These are phyloP conservation scores for Camponotus pennsylvanicus DNA, from an alignment of 1,140 invertebrate species.

Conservation along the genomic window DNA sequence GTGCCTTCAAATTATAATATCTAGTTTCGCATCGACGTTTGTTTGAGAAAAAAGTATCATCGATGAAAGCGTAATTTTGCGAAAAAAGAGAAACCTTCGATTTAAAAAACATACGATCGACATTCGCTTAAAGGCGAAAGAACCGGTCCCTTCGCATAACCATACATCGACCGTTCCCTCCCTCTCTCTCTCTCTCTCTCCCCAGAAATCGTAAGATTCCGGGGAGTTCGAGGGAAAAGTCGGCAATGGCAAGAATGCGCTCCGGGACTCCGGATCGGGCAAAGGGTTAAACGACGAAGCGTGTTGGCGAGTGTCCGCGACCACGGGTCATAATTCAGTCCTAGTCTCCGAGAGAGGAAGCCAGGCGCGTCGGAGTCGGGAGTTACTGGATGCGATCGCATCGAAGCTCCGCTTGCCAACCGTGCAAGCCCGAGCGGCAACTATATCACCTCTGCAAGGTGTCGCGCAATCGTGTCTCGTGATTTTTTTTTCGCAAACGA, in stretches of 20 bases:
- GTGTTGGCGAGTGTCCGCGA: slow-evolving; percentile 83
- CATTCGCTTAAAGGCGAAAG: slow-evolving; percentile 24
- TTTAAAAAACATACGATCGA: slow-evolving; percentile 44
- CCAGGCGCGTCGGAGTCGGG: slow-evolving; percentile 64
- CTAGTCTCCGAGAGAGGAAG: slow-evolving; percentile 74
- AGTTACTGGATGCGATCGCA: slow-evolving; percentile 81
- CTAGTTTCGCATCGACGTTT: background rate
- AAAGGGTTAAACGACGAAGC: slow-evolving; percentile 86
- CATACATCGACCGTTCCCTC: slow-evolving; percentile 60
- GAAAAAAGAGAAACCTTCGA: background rate
- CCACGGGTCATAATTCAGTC: slow-evolving; percentile 82
- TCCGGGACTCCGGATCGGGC: slow-evolving; percentile 78
- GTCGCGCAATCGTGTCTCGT: slow-evolving; percentile 16
- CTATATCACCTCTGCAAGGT: slow-evolving; percentile 67
- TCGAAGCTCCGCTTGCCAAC: slow-evolving; percentile 70
- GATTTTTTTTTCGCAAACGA: background rate
- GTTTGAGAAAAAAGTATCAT: background rate
- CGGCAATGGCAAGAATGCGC: slow-evolving; percentile 78
- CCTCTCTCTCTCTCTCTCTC: no score
- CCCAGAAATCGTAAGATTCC: slow-evolving; percentile 70
- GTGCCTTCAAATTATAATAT: background rate
- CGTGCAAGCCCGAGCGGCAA: slow-evolving; percentile 60
- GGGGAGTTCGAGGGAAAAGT: slow-evolving; percentile 63
- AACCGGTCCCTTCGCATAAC: slow-evolving; percentile 49
- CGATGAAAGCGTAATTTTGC: slow-evolving; percentile 2